Conservation (phyloP, 2,888 invertebrate species). For the Falcaria lacertinaria region DNA sequence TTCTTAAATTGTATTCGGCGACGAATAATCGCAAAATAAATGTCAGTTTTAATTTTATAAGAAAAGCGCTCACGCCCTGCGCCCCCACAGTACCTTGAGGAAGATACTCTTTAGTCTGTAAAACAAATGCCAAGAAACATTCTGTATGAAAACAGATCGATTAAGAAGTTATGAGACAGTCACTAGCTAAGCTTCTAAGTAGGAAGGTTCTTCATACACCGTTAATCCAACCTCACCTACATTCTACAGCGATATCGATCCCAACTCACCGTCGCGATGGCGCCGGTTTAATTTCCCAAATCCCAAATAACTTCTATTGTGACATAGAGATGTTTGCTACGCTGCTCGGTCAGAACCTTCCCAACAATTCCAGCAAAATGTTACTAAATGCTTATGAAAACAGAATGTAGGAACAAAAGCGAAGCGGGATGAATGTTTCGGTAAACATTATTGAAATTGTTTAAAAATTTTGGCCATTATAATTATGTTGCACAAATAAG, state of each 20-base stretch:
- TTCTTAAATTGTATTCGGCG: too few species aligned
- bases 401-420: not conserved
- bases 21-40: too few species aligned
- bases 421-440: not conserved
- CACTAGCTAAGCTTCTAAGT: not conserved
- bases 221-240: conserved; percentile 26
- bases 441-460: not conserved
- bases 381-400: not conserved
- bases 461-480: not conserved
- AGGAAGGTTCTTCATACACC: not conserved
- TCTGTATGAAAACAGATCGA: conserved; percentile 1
- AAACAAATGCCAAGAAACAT: too few species aligned
- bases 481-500: not conserved
- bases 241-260: conserved; percentile 49
- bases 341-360: conserved; percentile 2
- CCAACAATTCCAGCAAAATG: not conserved
- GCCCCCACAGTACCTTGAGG: too few species aligned
- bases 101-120: too few species aligned
- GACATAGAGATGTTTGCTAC: conserved; percentile 18
- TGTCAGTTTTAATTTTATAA: too few species aligned
- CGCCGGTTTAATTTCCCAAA: conserved; percentile 52
- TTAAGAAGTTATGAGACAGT: not conserved
- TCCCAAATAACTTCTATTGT: conserved; percentile 55
- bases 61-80: too few species aligned
- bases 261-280: conserved; percentile 39